Percentiles rank a stretch among this genome's conserved stretches.
These are phyloP conservation scores for Habropoda laboriosa DNA, from an alignment of 1,140 invertebrate species.

Conservation along the genomic window DNA sequence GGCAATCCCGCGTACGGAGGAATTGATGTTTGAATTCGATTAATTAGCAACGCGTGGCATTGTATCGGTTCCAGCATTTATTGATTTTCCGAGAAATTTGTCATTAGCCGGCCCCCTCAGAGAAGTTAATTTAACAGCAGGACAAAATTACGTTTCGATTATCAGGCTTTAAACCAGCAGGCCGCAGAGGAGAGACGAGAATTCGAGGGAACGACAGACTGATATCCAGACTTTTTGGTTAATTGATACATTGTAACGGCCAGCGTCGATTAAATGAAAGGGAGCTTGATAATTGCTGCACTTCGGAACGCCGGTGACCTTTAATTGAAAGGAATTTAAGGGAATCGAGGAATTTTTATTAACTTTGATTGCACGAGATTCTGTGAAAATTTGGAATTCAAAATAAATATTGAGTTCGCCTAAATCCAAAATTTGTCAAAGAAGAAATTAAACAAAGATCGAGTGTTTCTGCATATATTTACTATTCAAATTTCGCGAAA, in stretches of 20 bases:
- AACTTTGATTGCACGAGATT: too few relatives aligned
- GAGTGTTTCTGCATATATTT: too few relatives aligned
- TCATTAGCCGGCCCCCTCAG: conserved; percentile 2
- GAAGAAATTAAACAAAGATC: too few relatives aligned
- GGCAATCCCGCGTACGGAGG: background rate
- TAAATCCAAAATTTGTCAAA: too few relatives aligned
- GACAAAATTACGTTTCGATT: conserved; percentile 19
- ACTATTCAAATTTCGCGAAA: too few relatives aligned
- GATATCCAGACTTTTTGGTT: background rate
- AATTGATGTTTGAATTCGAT: background rate
- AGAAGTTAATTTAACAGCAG: conserved; percentile 8
- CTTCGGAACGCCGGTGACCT: too few relatives aligned
- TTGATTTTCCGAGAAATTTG: conserved; percentile 24
- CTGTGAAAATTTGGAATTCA: background rate
- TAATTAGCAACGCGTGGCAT: background rate
- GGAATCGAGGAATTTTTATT: too few relatives aligned
- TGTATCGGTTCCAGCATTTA: conserved; percentile 8
- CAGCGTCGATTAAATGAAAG: background rate
- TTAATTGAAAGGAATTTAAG: too few relatives aligned
- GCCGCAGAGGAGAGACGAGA: too few relatives aligned
- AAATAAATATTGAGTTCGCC: too few relatives aligned
- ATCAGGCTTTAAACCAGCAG: too few relatives aligned
- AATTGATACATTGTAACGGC: background rate
- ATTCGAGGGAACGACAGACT: background rate
- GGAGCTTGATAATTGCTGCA: background rate